Evolutionary conservation across 2,888 invertebrate species (phyloP).

Genomic region (Incurvaria masculella): DNA sequence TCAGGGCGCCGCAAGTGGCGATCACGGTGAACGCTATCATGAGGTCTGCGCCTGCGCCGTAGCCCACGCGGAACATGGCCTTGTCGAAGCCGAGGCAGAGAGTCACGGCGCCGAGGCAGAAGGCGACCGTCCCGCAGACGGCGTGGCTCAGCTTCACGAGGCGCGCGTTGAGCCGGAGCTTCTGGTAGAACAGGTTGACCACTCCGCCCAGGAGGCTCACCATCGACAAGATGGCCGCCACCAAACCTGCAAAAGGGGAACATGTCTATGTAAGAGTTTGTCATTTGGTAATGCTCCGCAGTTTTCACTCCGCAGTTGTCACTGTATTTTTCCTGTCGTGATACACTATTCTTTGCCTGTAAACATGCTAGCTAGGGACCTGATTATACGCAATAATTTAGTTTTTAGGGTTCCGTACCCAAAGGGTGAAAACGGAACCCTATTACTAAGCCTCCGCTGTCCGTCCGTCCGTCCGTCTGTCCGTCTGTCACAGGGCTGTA

Average conservation of each 20-base stretch:
- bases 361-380: too few relatives aligned
- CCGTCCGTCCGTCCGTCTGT: too few relatives aligned
- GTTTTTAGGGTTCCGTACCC: too few relatives aligned
- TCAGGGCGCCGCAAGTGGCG: constrained; percentile 1
- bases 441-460: too few relatives aligned
- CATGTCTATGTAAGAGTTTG: too few relatives aligned
- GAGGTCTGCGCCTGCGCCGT: constrained; percentile 1
- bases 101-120: constrained; percentile 2
- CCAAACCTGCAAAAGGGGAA: constrained; percentile 11
- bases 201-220: constrained; percentile 7
- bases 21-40: constrained; percentile 4
- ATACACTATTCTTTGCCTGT: too few relatives aligned
- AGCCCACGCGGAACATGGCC: background rate
- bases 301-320: too few relatives aligned
- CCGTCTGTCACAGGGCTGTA: too few relatives aligned
- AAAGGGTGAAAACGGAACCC: too few relatives aligned
- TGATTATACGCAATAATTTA: too few relatives aligned
- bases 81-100: constrained; percentile 8
- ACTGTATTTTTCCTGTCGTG: too few relatives aligned
- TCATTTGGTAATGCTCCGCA: too few relatives aligned
- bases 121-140: constrained; percentile 1
- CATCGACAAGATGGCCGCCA: constrained; percentile 5
- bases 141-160: constrained; percentile 5
- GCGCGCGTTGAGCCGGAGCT: background rate
- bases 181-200: background rate